Percentiles rank a stretch among this genome's conserved stretches.
Evolutionary conservation across 53 echinoderm and acorn worm species (phyloP).

Genomic region (Luidia sarsii): DNA sequence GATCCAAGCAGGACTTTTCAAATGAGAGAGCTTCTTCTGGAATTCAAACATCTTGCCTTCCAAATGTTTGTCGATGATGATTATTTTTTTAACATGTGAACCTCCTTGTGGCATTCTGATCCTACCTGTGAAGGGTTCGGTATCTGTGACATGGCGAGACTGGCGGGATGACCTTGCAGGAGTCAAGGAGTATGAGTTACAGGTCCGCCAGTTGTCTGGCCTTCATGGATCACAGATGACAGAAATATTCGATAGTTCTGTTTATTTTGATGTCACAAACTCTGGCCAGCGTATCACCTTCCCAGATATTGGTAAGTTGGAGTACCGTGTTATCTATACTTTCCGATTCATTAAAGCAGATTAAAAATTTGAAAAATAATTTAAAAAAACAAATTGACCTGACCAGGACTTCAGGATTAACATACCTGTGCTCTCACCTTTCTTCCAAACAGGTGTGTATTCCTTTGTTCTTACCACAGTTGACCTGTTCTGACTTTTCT

Average conservation of each 20-base stretch:
- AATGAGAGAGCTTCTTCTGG: too few species aligned
- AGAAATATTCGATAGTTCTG: neutral
- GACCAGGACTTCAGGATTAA: too few species aligned
- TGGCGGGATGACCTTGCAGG: slow-evolving; percentile 27
- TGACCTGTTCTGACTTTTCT: too few species aligned
- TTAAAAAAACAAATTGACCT: too few species aligned
- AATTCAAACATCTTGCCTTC: too few species aligned
- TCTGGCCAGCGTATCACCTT: slow-evolving; percentile 15
- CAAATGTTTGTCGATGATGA: neutral
- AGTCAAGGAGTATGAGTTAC: slow-evolving; percentile 26
- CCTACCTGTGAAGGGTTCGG: neutral
- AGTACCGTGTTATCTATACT: too few species aligned
- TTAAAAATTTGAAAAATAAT: too few species aligned
- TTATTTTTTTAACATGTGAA: neutral
- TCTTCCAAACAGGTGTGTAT: too few species aligned
- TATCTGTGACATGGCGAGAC: slow-evolving; percentile 2
- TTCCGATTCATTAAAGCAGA: too few species aligned
- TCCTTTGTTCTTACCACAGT: too few species aligned
- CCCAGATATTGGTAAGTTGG: slow-evolving; percentile 5
- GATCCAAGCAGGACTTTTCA: too few species aligned
- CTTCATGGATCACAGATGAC: slow-evolving; percentile 5
- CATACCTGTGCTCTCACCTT: too few species aligned
- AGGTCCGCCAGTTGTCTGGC: slow-evolving; percentile 19
- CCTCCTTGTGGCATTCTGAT: neutral
- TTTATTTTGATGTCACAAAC: neutral